Evolutionary conservation across 2,888 invertebrate species (phyloP), one percentile per base, ranked within the genome.

Genomic region (Netelia melanura): DNA sequence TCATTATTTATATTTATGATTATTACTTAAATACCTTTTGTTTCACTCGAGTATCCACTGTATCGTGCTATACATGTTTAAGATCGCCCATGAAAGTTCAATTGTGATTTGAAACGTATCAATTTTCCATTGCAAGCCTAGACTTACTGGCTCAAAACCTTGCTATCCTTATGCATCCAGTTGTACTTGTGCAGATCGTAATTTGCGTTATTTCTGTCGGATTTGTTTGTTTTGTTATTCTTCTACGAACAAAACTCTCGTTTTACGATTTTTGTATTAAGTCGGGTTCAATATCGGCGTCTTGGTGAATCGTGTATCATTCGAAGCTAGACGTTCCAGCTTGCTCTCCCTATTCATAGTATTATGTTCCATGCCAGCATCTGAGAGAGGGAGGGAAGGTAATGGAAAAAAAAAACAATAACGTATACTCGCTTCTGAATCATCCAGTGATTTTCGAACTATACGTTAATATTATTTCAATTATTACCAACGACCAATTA

Each of bases 351-450:
- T 89, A 88, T 70, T 88, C 85, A 89, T 87, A 88, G 87, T 93
- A 94, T 94, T 94, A 93, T 94, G 94, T 95, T 94, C 94, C 94
- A 95, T 95, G 95, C 94, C 94, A 95, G 95, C 95, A 94, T 95
- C 95, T 94, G 95, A 95, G 94, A 95, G 95, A 93, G 95, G 95
- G 94, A 95, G 95, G 94, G 95, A 95, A 95, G 95, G 95, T 95
- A 95, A 92, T 88, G 87, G 89, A 90, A 88, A 89, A 81, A 81
- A 70, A 80, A 87, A 85, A 83, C 80, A 81, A 79, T 89, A 86
- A 86, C 74, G 74, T 88, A 86, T 86, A 74, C 84, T 84, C 85
- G 89, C 88, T 90, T 90, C 68, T 54, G 75, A 79, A 6, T 68
- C 72, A 65, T 76, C 23, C 14, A 64, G 25, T 61, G 14, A 79